A percentile compares a stretch with the other conserved stretches of the same genome.
phyloP scores from a whole-genome alignment of 2,797 vertebrate genomes.

The Chrysolophus pictus region DNA sequence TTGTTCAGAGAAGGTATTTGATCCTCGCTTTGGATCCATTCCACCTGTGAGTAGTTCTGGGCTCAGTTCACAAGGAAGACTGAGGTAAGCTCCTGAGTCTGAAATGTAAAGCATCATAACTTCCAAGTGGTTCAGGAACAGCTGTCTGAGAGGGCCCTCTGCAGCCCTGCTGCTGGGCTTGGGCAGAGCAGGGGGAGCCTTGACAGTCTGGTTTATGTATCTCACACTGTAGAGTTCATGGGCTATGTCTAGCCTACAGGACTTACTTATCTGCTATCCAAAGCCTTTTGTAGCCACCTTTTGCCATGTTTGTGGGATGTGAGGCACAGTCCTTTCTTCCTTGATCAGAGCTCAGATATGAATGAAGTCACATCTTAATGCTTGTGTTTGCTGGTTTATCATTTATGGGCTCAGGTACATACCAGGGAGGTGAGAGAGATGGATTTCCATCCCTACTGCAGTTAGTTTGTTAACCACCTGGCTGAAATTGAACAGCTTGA shows the following conservation, averaged over 20 bases:
- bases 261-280: neutral
- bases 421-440: neutral
- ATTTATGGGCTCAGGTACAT: neutral
- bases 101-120: neutral
- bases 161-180: neutral
- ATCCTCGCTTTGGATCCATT: neutral
- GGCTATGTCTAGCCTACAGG: neutral
- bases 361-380: neutral
- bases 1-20: neutral
- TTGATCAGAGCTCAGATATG: neutral
- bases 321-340: neutral
- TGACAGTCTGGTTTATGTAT: neutral
- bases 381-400: neutral
- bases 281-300: neutral
- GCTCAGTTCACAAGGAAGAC: neutral
- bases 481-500: too few relatives aligned
- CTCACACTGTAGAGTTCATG: rapidly evolving
- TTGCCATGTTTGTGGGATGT: too few relatives aligned
- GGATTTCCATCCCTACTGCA: neutral
- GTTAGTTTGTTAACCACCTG: neutral
- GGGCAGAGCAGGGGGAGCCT: neutral
- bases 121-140: neutral
- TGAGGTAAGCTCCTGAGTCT: neutral
- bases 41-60: neutral
- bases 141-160: neutral